These are phyloP conservation scores for Leistus spinibarbis DNA, from an alignment of 2,888 invertebrate genomes.

Conservation along the genomic window DNA sequence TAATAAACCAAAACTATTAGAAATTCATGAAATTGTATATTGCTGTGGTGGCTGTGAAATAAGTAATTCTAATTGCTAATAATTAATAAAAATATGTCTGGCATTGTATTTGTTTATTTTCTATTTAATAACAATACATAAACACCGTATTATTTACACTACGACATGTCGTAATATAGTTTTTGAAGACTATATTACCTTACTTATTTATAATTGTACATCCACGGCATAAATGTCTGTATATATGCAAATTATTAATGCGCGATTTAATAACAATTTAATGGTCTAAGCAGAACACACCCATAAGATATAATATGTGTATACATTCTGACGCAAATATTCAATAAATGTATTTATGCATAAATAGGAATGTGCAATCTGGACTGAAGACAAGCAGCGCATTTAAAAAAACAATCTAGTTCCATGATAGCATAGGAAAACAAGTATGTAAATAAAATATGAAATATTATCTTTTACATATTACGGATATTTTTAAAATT, in stretches of 20 bases:
- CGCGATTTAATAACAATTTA: background rate
- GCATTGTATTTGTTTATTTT: too few relatives aligned
- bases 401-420: background rate
- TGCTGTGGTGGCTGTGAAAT: too few relatives aligned
- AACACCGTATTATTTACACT: too few relatives aligned
- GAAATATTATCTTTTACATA: slow-evolving; percentile 4
- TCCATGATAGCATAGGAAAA: background rate
- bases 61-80: too few relatives aligned
- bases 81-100: too few relatives aligned
- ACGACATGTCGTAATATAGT: too few relatives aligned
- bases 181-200: too few relatives aligned
- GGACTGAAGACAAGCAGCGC: background rate
- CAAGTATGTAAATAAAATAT: slow-evolving; percentile 4
- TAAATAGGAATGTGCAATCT: background rate
- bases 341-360: background rate
- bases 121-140: too few relatives aligned
- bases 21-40: too few relatives aligned
- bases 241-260: background rate
- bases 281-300: background rate
- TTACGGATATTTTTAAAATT: background rate
- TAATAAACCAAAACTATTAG: too few relatives aligned
- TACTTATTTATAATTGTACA: too few relatives aligned
- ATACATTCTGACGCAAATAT: background rate
- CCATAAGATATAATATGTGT: background rate
- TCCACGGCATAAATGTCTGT: too few relatives aligned